Evolutionary conservation across 64 coral and sea anemone genomes (phyloP).

Genomic region (Actinia tenebrosa): DNA sequence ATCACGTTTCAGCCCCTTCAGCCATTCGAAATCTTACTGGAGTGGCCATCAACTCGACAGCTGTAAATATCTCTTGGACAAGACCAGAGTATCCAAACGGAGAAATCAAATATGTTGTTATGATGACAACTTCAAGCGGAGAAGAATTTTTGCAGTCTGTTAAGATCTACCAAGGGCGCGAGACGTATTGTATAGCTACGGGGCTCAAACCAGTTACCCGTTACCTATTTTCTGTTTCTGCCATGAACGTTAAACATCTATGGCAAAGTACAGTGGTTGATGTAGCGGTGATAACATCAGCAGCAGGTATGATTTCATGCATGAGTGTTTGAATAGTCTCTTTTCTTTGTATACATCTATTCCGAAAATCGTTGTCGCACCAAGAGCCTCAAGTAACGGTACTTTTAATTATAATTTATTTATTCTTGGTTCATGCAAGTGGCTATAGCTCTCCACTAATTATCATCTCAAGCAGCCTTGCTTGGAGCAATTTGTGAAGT

Average conservation of each 20-base stretch:
- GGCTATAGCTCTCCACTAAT: neutral
- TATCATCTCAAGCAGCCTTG: neutral
- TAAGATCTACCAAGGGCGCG: neutral
- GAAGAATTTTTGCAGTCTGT: neutral
- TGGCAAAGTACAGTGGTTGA: conserved; percentile 24
- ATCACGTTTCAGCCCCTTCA: conserved; percentile 45
- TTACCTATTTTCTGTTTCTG: conserved; percentile 26
- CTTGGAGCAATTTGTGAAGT: too few relatives aligned
- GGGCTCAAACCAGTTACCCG: neutral
- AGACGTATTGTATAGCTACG: neutral
- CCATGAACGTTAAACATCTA: neutral
- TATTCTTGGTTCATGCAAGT: too few relatives aligned
- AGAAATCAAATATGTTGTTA: conserved; percentile 49
- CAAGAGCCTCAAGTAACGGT: too few relatives aligned
- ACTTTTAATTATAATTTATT: too few relatives aligned
- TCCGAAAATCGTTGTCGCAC: too few relatives aligned
- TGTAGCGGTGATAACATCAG: conserved; percentile 15
- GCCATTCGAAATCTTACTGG: conserved; percentile 40
- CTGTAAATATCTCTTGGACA: conserved; percentile 35
- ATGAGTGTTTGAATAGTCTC: too few relatives aligned
- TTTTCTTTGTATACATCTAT: too few relatives aligned
- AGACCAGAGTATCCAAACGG: conserved; percentile 51
- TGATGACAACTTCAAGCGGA: neutral
- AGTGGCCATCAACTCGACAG: conserved; percentile 22
- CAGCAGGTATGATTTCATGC: conserved; percentile 21